These are phyloP conservation scores for Baccha elongata DNA, from an alignment of 2,888 invertebrate genomes.

Conservation along the genomic window DNA sequence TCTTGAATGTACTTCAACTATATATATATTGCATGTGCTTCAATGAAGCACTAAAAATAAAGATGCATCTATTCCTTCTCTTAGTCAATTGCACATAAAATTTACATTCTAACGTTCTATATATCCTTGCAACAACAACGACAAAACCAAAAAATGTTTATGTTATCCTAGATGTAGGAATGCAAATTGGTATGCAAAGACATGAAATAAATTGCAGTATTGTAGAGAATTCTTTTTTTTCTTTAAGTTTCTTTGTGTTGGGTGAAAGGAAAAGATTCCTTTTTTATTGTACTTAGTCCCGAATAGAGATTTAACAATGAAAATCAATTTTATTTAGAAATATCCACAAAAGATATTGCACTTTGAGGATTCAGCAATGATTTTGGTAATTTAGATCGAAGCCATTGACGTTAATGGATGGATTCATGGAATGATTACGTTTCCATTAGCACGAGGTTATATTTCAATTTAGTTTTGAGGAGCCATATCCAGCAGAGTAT, in stretches of 20 bases:
- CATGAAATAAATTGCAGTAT: conserved; percentile 17
- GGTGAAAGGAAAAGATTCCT: neutral
- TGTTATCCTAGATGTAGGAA: conserved; percentile 10
- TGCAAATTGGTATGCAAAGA: conserved; percentile 23
- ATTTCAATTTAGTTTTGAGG: neutral
- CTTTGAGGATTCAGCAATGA: neutral
- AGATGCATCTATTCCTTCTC: conserved; percentile 10
- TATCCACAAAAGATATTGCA: conserved; percentile 16
- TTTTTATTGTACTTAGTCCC: neutral
- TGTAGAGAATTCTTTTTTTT: conserved; percentile 9
- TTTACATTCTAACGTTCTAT: conserved; percentile 5
- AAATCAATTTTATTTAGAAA: conserved; percentile 7
- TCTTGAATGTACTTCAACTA: neutral
- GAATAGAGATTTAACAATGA: neutral
- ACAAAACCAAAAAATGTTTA: conserved; percentile 27
- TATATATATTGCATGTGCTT: neutral
- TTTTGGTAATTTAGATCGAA: conserved; percentile 1
- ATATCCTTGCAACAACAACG: conserved; percentile 6
- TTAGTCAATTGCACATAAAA: conserved; percentile 34
- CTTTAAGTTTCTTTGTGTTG: neutral
- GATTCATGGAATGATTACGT: neutral
- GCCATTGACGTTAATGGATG: neutral
- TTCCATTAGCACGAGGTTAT: conserved; percentile 13
- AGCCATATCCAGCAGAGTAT: neutral
- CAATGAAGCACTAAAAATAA: conserved; percentile 16